These are phyloP conservation scores for Oreochromis aureus DNA, from an alignment of 2,113 vertebrate genomes.

Conservation along the genomic window DNA sequence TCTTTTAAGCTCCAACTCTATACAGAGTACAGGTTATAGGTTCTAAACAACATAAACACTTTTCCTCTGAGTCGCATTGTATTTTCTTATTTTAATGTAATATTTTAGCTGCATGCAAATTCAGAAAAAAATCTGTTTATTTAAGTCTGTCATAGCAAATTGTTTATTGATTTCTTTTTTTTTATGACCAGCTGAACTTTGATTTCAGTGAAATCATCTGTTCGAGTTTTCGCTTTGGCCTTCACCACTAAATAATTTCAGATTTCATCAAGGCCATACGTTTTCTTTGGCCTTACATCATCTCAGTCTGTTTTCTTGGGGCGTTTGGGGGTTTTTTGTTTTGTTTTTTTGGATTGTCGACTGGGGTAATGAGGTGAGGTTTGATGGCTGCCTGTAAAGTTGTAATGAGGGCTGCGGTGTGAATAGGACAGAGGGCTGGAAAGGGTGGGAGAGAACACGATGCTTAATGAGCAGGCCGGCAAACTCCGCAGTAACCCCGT, in stretches of 20 bases:
- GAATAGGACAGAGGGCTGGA: conserved; percentile 53
- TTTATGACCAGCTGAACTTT: neutral
- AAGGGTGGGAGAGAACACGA: conserved; percentile 62
- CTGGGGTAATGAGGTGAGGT: conserved; percentile 46
- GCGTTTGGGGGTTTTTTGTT: fast-evolving
- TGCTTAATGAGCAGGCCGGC: conserved; percentile 64
- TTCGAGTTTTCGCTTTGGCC: neutral
- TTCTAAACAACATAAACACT: neutral
- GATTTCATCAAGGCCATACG: neutral
- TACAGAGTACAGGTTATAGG: neutral
- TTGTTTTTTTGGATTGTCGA: neutral
- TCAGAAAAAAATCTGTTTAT: neutral
- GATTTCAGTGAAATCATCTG: neutral
- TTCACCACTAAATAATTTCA: neutral
- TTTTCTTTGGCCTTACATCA: conserved; percentile 25
- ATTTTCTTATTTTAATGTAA: neutral
- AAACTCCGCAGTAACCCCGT: conserved; percentile 53
- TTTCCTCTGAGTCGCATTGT: neutral
- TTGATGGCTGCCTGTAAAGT: conserved; percentile 64
- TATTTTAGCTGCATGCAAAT: neutral
- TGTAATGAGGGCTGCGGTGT: conserved; percentile 49
- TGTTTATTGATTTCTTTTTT: neutral
- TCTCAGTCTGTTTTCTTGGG: neutral
- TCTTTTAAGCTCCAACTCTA: neutral
- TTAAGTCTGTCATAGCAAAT: neutral